Conservation (phyloP, 2,113 vertebrate species). For the Rhineura floridana region DNA sequence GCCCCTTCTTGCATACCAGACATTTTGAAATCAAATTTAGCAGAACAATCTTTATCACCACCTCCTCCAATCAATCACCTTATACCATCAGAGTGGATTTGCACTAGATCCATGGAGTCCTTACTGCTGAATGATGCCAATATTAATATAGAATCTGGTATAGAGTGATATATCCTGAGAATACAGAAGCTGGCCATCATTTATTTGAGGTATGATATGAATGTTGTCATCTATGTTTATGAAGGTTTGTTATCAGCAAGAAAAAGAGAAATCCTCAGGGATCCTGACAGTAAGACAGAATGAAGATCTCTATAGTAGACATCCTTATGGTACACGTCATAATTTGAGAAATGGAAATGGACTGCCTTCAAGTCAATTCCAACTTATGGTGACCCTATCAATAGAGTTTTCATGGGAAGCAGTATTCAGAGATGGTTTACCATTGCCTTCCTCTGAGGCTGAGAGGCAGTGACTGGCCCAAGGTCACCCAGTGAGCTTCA, state of each 20-base stretch:
- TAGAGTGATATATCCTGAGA: neutral
- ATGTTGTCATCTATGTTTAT: no score
- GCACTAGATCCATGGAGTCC: neutral
- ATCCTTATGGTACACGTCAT: no score
- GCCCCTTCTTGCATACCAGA: neutral
- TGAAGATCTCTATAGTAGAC: neutral
- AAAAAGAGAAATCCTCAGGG: neutral
- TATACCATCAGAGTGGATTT: neutral
- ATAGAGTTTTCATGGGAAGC: no score
- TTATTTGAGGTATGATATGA: neutral
- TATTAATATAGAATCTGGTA: neutral
- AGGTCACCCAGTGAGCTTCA: no score
- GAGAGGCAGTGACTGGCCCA: no score
- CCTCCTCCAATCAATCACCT: neutral
- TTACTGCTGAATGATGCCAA: neutral
- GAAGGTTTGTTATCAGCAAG: neutral
- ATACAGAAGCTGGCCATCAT: neutral
- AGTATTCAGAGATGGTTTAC: no score
- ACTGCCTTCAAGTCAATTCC: no score
- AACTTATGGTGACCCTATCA: no score
- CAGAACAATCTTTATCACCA: neutral
- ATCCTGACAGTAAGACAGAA: neutral
- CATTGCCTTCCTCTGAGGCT: no score
- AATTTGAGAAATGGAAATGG: no score
- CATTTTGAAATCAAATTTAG: neutral